Base-by-base conservation (phyloP, 2,113 vertebrate species). In the Rhinoderma darwinii region DNA sequence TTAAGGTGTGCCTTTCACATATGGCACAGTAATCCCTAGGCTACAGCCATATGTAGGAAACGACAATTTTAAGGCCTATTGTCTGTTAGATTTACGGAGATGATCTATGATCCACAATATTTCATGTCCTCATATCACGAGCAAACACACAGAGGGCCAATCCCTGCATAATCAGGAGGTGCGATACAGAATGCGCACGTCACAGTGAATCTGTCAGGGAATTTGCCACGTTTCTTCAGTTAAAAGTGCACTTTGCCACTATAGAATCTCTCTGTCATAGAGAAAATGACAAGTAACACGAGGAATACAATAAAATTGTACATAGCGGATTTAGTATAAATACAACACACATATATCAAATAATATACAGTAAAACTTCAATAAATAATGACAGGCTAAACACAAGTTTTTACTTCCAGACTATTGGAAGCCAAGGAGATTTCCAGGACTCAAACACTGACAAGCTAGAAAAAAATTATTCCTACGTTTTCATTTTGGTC, bases 81-180 rank as follows among this genome's bases (percentile, higher is more conserved):
- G 94, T 95, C 91, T 90, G 91, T 83, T 95, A 96, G 96, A 97
- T 98, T 98, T 96, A 97, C 97, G 94, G 92, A 93, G 91, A 92
- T 96, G 94, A 95, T 93, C 89, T 94, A 95, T 44, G 88, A 96
- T 95, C 95, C 95, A 96, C 94, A 93, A 94, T 97, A 96, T 96
- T 97, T 96, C 93, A 94, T 91, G 90, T 92, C 92, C 91, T 90
- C 87, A 59, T 91, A 92, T 89, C 88, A 66, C 85, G 37, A 90
- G 90, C 90, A 89, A 90, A 90, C 87, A 84, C 56, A 51, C 66
- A 88, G 87, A 90, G 77, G 76, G 3, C 1, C 4, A 0, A 87
- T 82, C 72, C 79, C 76, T 89, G 41, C 25, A 37, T 43, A 11
- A 77, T 0, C n/a, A 37, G 7, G 80, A 47, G 15, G 22, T 81